phyloP scores from a whole-genome alignment of 2,113 vertebrate species.

The Lophochroa leadbeateri region DNA sequence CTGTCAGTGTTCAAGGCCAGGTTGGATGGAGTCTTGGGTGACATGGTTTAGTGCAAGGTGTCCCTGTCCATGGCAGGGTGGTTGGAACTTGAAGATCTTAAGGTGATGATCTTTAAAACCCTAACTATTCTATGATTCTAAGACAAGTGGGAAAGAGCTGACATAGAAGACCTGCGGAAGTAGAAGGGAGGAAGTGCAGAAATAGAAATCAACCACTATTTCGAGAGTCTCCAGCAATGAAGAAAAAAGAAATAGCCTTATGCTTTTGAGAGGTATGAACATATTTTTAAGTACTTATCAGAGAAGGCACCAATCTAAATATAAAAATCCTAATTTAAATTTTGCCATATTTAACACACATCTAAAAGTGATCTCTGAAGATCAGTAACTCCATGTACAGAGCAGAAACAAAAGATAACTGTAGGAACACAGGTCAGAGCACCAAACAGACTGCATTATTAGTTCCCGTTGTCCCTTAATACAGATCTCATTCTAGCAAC shows the following conservation, averaged over 20 bases:
- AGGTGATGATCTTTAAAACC: neutral
- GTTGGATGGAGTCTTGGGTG: no score
- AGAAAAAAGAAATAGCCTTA: neutral
- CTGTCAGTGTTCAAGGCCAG: no score
- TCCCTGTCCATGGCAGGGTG: neutral
- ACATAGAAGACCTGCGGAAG: neutral
- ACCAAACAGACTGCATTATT: neutral
- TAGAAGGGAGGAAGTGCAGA: neutral
- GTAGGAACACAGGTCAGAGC: neutral
- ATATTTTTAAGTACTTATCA: neutral
- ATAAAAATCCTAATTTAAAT: neutral
- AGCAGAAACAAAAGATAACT: neutral
- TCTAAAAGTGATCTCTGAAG: neutral
- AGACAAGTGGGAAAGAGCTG: neutral
- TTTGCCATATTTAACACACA: neutral
- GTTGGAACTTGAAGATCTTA: neutral
- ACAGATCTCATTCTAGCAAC: neutral
- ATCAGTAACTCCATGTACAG: neutral
- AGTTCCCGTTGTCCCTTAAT: neutral
- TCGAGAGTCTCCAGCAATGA: neutral
- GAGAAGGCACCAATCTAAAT: neutral
- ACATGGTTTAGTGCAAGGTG: no score
- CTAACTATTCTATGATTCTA: neutral
- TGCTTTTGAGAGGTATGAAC: fast-evolving
- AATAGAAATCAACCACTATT: neutral